Percentiles rank a stretch among this genome's conserved stretches.
Evolutionary conservation across 1,140 invertebrate species (phyloP).

Genomic region (Listronotus oregonensis): DNA sequence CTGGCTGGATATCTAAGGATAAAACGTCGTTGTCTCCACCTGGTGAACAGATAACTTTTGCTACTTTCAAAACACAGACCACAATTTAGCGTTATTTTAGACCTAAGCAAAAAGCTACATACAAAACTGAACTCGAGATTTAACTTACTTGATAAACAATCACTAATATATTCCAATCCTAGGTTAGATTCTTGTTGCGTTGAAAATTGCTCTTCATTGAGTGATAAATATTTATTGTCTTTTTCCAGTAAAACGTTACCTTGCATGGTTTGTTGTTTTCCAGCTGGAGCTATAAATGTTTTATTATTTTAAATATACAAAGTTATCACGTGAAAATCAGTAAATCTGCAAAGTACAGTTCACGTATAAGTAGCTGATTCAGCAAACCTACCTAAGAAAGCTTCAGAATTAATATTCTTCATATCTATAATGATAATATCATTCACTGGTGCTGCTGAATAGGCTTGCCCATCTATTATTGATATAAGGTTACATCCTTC

Average conservation of each 20-base stretch:
- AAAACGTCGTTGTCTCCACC: not conserved
- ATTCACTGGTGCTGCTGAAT: slow-evolving; percentile 7
- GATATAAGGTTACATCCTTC: slow-evolving; percentile 1
- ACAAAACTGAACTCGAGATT: not conserved
- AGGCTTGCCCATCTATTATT: slow-evolving; percentile 3
- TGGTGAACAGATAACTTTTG: not conserved
- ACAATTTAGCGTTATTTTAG: not conserved
- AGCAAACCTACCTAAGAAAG: too few relatives aligned
- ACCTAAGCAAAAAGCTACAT: not conserved
- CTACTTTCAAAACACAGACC: not conserved
- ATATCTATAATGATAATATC: slow-evolving; percentile 6
- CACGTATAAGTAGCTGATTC: too few relatives aligned
- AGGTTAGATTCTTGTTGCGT: too few relatives aligned
- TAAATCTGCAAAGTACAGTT: not conserved
- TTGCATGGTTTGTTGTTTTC: too few relatives aligned
- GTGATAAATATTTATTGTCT: too few relatives aligned
- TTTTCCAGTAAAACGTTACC: too few relatives aligned
- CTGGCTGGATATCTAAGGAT: not conserved
- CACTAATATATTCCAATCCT: too few relatives aligned
- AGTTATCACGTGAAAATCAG: slow-evolving; percentile 3
- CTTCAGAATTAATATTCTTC: slow-evolving; percentile 6
- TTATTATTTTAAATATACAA: too few relatives aligned
- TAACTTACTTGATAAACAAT: not conserved
- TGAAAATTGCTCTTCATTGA: too few relatives aligned
- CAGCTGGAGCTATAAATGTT: too few relatives aligned